phyloP scores from a whole-genome alignment of 1,140 invertebrate genomes.

The Bombus confusus region DNA sequence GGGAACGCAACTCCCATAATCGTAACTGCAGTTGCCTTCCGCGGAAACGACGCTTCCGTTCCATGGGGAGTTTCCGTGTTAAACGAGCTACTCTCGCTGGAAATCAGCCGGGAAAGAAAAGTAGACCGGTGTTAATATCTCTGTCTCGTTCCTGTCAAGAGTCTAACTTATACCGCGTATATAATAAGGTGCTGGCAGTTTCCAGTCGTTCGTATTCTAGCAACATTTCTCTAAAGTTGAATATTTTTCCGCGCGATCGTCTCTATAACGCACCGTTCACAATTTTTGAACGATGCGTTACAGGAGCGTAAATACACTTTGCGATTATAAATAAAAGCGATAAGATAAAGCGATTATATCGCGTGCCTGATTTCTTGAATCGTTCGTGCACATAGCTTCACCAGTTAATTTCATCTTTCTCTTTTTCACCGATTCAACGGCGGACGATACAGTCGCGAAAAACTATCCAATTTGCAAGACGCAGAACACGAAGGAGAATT shows the following conservation, averaged over 20 bases:
- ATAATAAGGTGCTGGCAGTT: too few species aligned
- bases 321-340: too few species aligned
- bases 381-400: too few species aligned
- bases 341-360: too few species aligned
- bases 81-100: not conserved
- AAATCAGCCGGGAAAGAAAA: constrained; percentile 7
- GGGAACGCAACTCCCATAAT: constrained; percentile 68
- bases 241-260: too few species aligned
- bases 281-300: too few species aligned
- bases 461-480: not conserved
- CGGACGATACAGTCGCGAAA: not conserved
- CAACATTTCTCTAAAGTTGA: too few species aligned
- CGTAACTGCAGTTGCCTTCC: constrained; percentile 72
- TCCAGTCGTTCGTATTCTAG: too few species aligned
- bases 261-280: too few species aligned
- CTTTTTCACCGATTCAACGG: not conserved
- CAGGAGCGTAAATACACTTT: too few species aligned
- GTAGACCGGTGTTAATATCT: not conserved
- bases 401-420: not conserved
- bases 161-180: not conserved
- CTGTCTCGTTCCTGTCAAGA: not conserved
- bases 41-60: constrained; percentile 30
- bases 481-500: too few species aligned
- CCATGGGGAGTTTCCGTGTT: constrained; percentile 42
- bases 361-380: too few species aligned